A percentile compares a stretch with the other conserved stretches of the same genome.
phyloP scores from a whole-genome alignment of 1,140 invertebrate species.

The Branchinecta lindahli region DNA sequence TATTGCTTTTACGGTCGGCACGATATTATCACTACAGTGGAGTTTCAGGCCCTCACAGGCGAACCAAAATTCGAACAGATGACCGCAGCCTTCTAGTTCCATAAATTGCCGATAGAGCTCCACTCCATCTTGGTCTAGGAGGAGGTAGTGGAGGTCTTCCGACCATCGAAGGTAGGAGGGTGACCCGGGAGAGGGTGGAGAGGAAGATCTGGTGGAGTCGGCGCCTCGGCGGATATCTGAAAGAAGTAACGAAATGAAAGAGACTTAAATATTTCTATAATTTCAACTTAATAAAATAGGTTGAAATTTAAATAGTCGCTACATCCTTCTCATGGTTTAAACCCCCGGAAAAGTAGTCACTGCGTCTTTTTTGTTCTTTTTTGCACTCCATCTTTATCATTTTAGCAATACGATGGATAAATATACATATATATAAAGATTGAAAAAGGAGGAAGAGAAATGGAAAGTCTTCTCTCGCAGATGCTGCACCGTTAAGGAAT shows the following conservation, averaged over 20 bases:
- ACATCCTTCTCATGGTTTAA: too few species aligned
- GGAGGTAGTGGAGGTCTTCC: slow-evolving; percentile 54
- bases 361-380: too few species aligned
- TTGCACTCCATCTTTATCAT: too few species aligned
- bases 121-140: slow-evolving; percentile 70
- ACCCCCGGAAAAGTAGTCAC: too few species aligned
- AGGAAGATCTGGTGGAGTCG: slow-evolving; percentile 16
- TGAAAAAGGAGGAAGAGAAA: too few species aligned
- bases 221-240: slow-evolving; percentile 3
- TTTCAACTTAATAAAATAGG: too few species aligned
- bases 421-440: too few species aligned
- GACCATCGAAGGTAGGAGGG: slow-evolving; percentile 74
- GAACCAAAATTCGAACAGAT: slow-evolving; percentile 63
- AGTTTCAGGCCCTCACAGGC: slow-evolving; percentile 75
- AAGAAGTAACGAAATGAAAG: background rate
- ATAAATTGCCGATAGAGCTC: slow-evolving; percentile 67
- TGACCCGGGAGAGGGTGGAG: slow-evolving; percentile 29
- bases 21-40: slow-evolving; percentile 45
- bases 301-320: too few species aligned
- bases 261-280: too few species aligned
- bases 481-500: too few species aligned
- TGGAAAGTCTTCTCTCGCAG: too few species aligned
- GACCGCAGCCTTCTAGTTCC: slow-evolving; percentile 50
- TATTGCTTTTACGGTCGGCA: slow-evolving; percentile 60
- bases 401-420: too few species aligned